Evolutionary conservation across 2,888 invertebrate genomes (phyloP), one percentile per base, ranked within the genome.

Genomic region (Drosophila putrida): DNA sequence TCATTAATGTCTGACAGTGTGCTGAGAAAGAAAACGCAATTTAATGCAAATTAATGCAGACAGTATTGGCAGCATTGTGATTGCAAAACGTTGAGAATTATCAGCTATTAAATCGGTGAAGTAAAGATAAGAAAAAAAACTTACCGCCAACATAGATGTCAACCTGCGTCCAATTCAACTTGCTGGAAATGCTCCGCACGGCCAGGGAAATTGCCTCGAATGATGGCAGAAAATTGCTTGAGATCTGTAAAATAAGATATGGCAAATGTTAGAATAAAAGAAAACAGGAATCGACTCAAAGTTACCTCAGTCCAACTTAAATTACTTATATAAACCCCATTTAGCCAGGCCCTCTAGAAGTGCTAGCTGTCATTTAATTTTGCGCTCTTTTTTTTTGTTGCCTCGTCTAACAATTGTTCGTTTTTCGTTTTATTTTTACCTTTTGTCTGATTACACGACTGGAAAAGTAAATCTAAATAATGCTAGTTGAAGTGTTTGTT

Each of bases 111-210:
- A 69, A 82, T 71, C 55, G 53, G 38, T 6, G 11, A 10, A 2
- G 35, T 8, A 13, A 6, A 47, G 51, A 57, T 38, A 57, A 54
- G 9, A 11, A 20, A 36, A 36, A 63, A 41, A 64, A 91, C 92
- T 92, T 90, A 93, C 93, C 93, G 66, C 92, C 90, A 71, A 92
- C 92, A 78, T 91, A 90, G 81, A 93, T 92, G 82, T 91, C 90
- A 75, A 91, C 92, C 81, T 93, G 91, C 64, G 92, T 91, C 93
- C 93, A 93, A 91, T 93, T 93, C 77, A 93, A 88, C 87, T 93
- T 93, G 58, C 90, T 90, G 68, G 92, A 90, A 71, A 93, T 91
- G 78, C 93, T 93, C 71, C 91, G 90, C 44, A 93, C 91, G 60
- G 93, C 93, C 85, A 90, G 91, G 65, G 93, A 92, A 88, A 93